Evolutionary conservation across 2,797 vertebrate genomes (phyloP).

Genomic region (Hydrophis major): DNA sequence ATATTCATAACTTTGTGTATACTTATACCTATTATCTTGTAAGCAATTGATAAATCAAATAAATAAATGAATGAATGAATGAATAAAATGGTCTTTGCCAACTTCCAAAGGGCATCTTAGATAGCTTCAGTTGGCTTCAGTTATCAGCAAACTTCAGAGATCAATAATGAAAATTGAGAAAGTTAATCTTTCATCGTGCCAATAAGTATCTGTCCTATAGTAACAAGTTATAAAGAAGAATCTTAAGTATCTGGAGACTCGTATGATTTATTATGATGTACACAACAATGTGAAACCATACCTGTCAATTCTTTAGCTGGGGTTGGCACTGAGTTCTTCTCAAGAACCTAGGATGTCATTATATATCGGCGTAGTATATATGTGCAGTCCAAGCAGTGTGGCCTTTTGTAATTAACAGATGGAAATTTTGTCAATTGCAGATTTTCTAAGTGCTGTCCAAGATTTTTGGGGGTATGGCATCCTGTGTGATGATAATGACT

Average conservation of each 20-base stretch:
- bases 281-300: neutral
- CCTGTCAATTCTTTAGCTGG: neutral
- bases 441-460: neutral
- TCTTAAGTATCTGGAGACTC: neutral
- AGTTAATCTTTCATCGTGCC: neutral
- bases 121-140: neutral
- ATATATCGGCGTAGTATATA: neutral
- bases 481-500: neutral
- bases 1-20: no score
- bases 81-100: neutral
- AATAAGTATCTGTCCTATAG: neutral
- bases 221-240: neutral
- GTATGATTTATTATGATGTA: neutral
- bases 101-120: neutral
- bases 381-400: neutral
- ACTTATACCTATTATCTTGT: no score
- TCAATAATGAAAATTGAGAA: neutral
- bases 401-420: neutral
- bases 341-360: neutral
- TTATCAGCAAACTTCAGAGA: neutral
- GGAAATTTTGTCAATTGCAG: neutral
- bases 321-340: neutral
- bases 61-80: no score
- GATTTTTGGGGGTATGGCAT: neutral
- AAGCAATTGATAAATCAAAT: no score